Evolutionary conservation across 2,888 invertebrate genomes (phyloP), one percentile per base, ranked within the genome.

Genomic region (Trichogramma evanescens): DNA sequence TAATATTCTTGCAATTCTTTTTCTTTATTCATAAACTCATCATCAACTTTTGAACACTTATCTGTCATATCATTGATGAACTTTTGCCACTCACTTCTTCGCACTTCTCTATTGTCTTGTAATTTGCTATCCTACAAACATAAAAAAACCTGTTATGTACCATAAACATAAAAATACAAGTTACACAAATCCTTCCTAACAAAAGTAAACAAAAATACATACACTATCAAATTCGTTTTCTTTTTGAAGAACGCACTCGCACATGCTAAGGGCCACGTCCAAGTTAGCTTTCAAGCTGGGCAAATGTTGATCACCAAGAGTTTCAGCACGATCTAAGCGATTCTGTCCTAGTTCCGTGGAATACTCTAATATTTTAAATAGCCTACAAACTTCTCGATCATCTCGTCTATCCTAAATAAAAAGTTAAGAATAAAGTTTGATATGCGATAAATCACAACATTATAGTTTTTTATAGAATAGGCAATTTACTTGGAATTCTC

Each of bases 41-140:
- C 84, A 71, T 92, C 89, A 67, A 92, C 87, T 74, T 87, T 83
- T 67, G 84, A 81, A 76, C 89, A 91, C 71, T 86, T 88, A 67
- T 86, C 83, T 71, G 87, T 86, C 80, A 92, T 86, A 77, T 89
- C 87, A 82, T 87, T 86, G 77, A 90, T 85, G 72, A 92, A 91
- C 66, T 83, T 82, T 70, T 87, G 83, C 87, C 89, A 90, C 77
- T 88, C 86, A 57, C 75, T 70, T 72, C 83, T 82, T 44, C 88
- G 77, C 59, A 78, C 74, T 61, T 79, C 79, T 68, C 84, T 78
- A 52, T 80, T 81, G 59, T 77, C 74, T 67, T 80, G 78, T 40
- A 85, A 71, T 40, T 78, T 71, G 41, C 64, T 75, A 62, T 81
- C 80, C 84, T 84, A 63, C 74, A 65, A 63, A 64, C 6, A 61